Base-by-base conservation (phyloP, 2,797 vertebrate species). In the Podarcis siculus region DNA sequence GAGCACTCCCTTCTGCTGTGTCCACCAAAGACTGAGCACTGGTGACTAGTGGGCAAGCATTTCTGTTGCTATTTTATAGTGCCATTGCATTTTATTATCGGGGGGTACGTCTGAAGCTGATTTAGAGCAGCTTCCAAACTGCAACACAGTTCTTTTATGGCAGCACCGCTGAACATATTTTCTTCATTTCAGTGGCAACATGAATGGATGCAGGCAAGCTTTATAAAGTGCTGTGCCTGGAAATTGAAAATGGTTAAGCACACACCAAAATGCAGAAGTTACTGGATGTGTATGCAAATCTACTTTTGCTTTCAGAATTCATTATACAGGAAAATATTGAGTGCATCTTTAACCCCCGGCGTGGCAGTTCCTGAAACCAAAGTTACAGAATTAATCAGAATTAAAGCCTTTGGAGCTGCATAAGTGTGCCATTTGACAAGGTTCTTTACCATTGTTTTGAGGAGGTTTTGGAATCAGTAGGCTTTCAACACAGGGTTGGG, bases 341-440 rank as follows among this genome's bases (percentile, higher is more conserved):
- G 72, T 64, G 12, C 55, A 37, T 21, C 3, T 64, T 79, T 27
- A 79, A 78, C 49, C 87, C 35, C 77, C 61, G n/a, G 17, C 2
- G 42, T 78, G 87, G 42, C 49, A 82, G 87, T 83, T 79, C 82
- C 87, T 3, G 45, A 64, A 69, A 64, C 23, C 0, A 19, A 67
- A 86, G 71, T 30, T 91, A 91, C 85, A 87, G 64, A 88, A 86
- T 90, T 88, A 23, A 49, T 15, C 27, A 87, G 77, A 71, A 79
- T 83, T 80, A 1, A 86, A 76, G 78, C 9, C 79, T 32, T 67
- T 23, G n/a, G 30, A 23, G 32, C 8, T 32, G 19, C 13, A 25
- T 19, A 32, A 2, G 3, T 79, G 6, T 7, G 32, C 8, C 7
- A 42, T 19, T 30, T 17, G 27, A 4, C 25, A 15, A 71, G 39